Evolutionary conservation across 2,113 vertebrate species (phyloP).

Genomic region (mouse (Mus musculus)): DNA sequence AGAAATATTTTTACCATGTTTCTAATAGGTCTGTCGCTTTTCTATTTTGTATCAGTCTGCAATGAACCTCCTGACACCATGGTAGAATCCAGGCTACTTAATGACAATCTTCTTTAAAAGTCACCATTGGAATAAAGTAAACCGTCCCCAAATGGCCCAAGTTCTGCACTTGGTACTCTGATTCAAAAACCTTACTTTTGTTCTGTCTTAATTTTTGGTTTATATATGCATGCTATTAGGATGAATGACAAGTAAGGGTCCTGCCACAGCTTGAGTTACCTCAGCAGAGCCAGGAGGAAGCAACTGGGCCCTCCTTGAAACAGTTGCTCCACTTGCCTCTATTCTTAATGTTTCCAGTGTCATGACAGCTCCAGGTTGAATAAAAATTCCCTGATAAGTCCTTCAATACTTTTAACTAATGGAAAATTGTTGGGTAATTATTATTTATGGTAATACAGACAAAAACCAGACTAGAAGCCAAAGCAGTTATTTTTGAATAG

Average conservation of each 20-base stretch:
- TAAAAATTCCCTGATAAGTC: background rate
- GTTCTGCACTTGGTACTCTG: background rate
- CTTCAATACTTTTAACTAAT: background rate
- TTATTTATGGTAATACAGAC: background rate
- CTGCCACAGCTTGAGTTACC: background rate
- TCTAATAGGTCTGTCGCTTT: background rate
- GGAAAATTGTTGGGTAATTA: background rate
- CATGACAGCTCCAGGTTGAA: background rate
- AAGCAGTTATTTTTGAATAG: background rate
- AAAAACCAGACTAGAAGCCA: background rate
- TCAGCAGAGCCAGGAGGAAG: background rate
- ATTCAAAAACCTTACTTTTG: background rate
- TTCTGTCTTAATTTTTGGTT: background rate
- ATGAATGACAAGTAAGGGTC: background rate
- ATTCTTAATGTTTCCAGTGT: background rate
- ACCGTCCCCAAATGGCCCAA: background rate
- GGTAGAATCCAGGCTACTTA: background rate
- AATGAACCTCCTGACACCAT: background rate
- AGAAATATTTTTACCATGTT: background rate
- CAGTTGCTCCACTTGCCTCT: background rate
- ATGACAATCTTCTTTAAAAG: background rate
- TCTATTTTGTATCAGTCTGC: background rate
- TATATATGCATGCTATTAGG: background rate
- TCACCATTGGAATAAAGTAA: background rate
- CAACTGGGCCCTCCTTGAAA: fast-evolving